A percentile compares a stretch with the other conserved stretches of the same genome.
These are phyloP conservation scores for Loripinus fragilis DNA, from an alignment of 2,888 invertebrate genomes.

Conservation along the genomic window DNA sequence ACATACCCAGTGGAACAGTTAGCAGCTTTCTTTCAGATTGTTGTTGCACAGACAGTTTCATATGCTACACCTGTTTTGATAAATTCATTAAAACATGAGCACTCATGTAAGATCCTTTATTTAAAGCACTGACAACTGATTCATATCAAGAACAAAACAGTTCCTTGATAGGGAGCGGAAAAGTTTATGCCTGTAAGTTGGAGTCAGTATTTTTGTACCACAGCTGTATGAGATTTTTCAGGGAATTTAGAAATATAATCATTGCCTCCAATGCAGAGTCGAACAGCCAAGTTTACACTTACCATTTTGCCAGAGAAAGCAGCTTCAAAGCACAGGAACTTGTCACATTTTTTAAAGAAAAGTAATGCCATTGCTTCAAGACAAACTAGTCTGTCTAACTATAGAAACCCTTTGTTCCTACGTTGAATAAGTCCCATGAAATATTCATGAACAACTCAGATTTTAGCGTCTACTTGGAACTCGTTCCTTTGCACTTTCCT, in stretches of 20 bases:
- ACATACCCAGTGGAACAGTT: not conserved
- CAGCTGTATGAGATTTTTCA: constrained; percentile 23
- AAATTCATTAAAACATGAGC: too few relatives aligned
- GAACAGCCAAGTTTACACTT: constrained; percentile 25
- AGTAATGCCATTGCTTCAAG: too few relatives aligned
- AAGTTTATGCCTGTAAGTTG: not conserved
- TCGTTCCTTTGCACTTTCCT: too few relatives aligned
- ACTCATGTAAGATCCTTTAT: too few relatives aligned
- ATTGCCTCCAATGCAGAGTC: too few relatives aligned
- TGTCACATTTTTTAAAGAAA: too few relatives aligned
- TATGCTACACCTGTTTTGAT: not conserved
- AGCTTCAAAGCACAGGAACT: constrained; percentile 28
- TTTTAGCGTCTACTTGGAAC: too few relatives aligned
- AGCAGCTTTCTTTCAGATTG: too few relatives aligned
- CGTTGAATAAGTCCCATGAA: too few relatives aligned
- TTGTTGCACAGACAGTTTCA: constrained; percentile 6
- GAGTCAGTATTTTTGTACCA: not conserved
- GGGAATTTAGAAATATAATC: constrained; percentile 32
- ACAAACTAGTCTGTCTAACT: too few relatives aligned
- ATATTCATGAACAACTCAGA: too few relatives aligned
- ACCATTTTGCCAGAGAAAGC: constrained; percentile 18
- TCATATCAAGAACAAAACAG: not conserved
- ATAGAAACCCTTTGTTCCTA: too few relatives aligned
- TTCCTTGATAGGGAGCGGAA: not conserved
- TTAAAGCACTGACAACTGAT: not conserved